Percentiles rank a stretch among this genome's conserved stretches.
These are phyloP conservation scores for Agelas oroides DNA, from an alignment of 37 sponge, comb jelly and placozoan species.

Conservation along the genomic window DNA sequence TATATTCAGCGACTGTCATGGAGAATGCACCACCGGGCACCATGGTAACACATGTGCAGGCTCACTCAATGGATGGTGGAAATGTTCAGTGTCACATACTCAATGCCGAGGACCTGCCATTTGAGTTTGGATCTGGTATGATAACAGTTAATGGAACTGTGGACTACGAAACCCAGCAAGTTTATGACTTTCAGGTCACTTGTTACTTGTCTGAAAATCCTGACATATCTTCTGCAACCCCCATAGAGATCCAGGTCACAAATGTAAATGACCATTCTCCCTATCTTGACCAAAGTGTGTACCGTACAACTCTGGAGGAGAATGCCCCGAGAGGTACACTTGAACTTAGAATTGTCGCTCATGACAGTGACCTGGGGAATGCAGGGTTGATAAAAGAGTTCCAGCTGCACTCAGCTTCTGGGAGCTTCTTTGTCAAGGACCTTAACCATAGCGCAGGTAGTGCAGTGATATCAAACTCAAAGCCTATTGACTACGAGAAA, in stretches of 20 bases:
- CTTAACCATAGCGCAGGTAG: slow-evolving; percentile 16
- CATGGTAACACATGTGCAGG: slow-evolving; percentile 14
- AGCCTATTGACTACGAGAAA: slow-evolving; percentile 59
- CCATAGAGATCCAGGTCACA: slow-evolving; percentile 10
- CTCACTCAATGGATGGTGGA: slow-evolving; percentile 45
- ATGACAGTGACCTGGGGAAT: slow-evolving; percentile 27
- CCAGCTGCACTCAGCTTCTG: slow-evolving; percentile 6
- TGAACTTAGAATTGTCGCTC: slow-evolving; percentile 3
- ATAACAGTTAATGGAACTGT: slow-evolving; percentile 33
- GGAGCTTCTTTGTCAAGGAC: slow-evolving; percentile 35
- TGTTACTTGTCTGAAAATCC: slow-evolving; percentile 24
- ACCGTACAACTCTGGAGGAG: slow-evolving; percentile 24
- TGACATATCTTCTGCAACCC: slow-evolving; percentile 14
- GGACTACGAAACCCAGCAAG: slow-evolving; percentile 35
- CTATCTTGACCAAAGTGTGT: slow-evolving; percentile 11
- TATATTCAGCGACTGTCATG: slow-evolving; percentile 18
- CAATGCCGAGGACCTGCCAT: slow-evolving; percentile 3
- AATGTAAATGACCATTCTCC: slow-evolving; percentile 63
- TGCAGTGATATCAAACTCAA: slow-evolving; percentile 44
- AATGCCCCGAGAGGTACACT: slow-evolving; percentile 38
- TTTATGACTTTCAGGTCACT: slow-evolving; percentile 26
- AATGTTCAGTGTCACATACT: neutral
- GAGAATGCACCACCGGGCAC: slow-evolving; percentile 43
- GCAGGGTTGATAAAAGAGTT: slow-evolving; percentile 30
- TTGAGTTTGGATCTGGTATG: slow-evolving; percentile 40